Evolutionary conservation across 92 coral and sea anemone species (phyloP), one percentile per base, ranked within the genome.

Genomic region (Epizoanthus stellaris): DNA sequence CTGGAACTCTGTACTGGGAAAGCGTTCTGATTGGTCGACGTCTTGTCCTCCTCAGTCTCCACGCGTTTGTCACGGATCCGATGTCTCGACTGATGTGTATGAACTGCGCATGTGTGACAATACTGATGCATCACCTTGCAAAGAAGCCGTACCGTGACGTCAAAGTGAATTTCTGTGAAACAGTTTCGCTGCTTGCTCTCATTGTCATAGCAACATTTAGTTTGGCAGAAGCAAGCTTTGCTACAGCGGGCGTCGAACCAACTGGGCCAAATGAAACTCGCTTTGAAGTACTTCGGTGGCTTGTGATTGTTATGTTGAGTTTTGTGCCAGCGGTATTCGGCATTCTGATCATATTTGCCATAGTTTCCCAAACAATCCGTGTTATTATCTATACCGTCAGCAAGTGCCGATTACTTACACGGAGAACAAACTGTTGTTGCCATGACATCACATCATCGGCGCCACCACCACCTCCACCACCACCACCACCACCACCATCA

Each of bases 1-100:
- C 15, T 25, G 88, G 88, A 13, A 75, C 88, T 6, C 59, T 75
- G 62, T 75, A 85, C 82, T 84, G 87, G 87, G 87, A 84, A 60
- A 72, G 87, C 60, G 70, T 84, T 16, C 71, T 84, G 38, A 72
- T 73, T 36, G 89, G 89, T 9, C 85, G 89, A 4, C 56, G 89
- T 20, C 65, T 85, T 0, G 8, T 85, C 1, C 76, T 76, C 15
- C 25, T 85, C 4, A 52, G 56, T n/a, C 79, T 85, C 21, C 84
- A 77, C 9, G 45, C 84, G 25, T 85, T 85, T 57, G 21, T 60
- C 30, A 45, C 68, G 19, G 40, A 65, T 65, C 75, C 85, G n/a
- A 11, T 39, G 84, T 21, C 2, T 30, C 66, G 61, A 9, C 80
- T 85, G 11, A 34, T 76, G 56, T 63, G 40, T 5, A 40, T 85